Percentiles rank a stretch among this genome's conserved stretches.
phyloP scores from a whole-genome alignment of 1,140 invertebrate species.

The Dolichoris vasculosae region DNA sequence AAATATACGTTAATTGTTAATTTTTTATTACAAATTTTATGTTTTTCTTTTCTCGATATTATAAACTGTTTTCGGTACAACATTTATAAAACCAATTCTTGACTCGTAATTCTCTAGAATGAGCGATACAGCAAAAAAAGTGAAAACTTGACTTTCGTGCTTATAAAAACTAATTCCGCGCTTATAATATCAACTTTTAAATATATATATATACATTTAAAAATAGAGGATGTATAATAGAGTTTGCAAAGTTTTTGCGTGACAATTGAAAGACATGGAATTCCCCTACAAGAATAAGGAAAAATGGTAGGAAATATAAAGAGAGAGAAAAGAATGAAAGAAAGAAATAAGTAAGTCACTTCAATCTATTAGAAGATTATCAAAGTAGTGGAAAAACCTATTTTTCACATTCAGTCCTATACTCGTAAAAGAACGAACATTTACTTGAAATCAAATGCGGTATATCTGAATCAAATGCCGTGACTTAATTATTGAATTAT shows the following conservation, averaged over 20 bases:
- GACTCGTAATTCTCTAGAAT: not conserved
- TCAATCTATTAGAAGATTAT: not conserved
- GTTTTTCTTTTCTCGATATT: no score
- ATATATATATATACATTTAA: not conserved
- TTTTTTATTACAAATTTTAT: no score
- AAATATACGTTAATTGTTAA: no score
- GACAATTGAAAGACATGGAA: conserved; percentile 24
- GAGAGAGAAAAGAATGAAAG: not conserved
- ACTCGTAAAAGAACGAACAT: not conserved
- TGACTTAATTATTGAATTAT: not conserved
- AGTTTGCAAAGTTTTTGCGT: conserved; percentile 37
- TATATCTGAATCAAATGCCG: not conserved
- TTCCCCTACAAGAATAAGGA: not conserved
- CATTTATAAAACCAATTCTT: not conserved
- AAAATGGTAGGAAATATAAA: not conserved
- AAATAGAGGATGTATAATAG: conserved; percentile 19
- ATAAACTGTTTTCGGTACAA: no score
- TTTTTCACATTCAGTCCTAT: not conserved
- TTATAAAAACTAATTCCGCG: conserved; percentile 16
- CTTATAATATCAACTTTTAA: not conserved
- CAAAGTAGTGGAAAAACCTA: not conserved
- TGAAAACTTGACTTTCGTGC: not conserved
- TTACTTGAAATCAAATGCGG: not conserved
- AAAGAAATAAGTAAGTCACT: not conserved
- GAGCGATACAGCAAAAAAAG: conserved; percentile 31